phyloP scores from a whole-genome alignment of 2,888 invertebrate species.

The Busseola fusca region DNA sequence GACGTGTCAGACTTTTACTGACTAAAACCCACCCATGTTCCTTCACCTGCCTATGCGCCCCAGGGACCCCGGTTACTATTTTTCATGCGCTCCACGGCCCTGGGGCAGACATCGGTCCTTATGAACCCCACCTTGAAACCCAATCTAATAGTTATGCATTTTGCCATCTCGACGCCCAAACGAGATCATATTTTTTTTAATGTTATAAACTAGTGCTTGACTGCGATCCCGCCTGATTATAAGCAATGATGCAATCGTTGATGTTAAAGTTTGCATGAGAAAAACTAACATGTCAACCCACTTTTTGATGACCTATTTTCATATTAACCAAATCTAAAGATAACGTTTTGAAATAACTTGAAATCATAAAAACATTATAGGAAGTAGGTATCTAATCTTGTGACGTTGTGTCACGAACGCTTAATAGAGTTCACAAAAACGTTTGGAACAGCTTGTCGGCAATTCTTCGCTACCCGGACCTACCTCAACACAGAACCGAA shows the following conservation, averaged over 20 bases:
- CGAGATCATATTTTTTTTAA: constrained; percentile 43
- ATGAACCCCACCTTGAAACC: constrained; percentile 58
- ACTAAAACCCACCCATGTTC: too few species aligned
- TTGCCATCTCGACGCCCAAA: constrained; percentile 40
- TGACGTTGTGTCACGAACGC: constrained; percentile 61
- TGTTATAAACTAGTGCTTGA: too few species aligned
- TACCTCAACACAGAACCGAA: constrained; percentile 75
- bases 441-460: constrained; percentile 50
- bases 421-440: constrained; percentile 61
- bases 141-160: constrained; percentile 48
- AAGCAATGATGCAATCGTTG: too few species aligned
- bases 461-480: constrained; percentile 70
- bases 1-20: too few species aligned
- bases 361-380: constrained; percentile 45
- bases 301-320: constrained; percentile 19
- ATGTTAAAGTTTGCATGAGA: constrained; percentile 34
- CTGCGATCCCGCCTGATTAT: too few species aligned
- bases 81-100: too few species aligned
- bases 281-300: constrained; percentile 28
- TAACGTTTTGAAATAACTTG: constrained; percentile 17
- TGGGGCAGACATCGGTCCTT: too few species aligned
- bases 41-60: too few species aligned
- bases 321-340: constrained; percentile 28
- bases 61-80: too few species aligned
- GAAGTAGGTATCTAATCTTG: constrained; percentile 60